Conservation (phyloP, 2,888 invertebrate genomes). For the Tetragonisca angustula region DNA sequence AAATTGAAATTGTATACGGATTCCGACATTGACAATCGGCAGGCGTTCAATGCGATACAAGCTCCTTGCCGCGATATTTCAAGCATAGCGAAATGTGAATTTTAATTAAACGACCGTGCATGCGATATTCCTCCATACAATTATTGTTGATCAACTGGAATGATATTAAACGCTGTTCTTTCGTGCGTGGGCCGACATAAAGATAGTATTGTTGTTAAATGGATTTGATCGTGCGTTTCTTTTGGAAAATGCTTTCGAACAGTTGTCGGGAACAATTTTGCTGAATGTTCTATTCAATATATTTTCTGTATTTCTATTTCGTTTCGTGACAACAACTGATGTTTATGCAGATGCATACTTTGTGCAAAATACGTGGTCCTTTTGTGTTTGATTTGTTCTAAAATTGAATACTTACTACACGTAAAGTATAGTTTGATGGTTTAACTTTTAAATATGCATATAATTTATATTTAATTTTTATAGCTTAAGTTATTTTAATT, state of each 20-base stretch:
- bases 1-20: constrained; percentile 6
- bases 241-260: accelerated
- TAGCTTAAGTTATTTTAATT: too few species aligned
- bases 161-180: neutral
- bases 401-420: too few species aligned
- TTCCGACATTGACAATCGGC: neutral
- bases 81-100: neutral
- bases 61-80: neutral
- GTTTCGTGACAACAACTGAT: neutral
- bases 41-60: neutral
- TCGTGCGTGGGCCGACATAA: neutral
- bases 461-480: too few species aligned
- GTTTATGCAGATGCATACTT: too few species aligned
- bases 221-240: neutral
- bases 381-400: too few species aligned
- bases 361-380: too few species aligned
- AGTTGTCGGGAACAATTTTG: neutral
- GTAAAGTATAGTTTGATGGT: too few species aligned
- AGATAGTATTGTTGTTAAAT: neutral
- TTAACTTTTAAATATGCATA: too few species aligned
- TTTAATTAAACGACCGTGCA: neutral
- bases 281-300: neutral
- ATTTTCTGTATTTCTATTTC: neutral
- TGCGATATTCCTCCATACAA: neutral
- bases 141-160: neutral